Percentiles rank a stretch among this genome's conserved stretches.
Evolutionary conservation across 2,797 vertebrate genomes (phyloP).

Genomic region (Poecilia picta): DNA sequence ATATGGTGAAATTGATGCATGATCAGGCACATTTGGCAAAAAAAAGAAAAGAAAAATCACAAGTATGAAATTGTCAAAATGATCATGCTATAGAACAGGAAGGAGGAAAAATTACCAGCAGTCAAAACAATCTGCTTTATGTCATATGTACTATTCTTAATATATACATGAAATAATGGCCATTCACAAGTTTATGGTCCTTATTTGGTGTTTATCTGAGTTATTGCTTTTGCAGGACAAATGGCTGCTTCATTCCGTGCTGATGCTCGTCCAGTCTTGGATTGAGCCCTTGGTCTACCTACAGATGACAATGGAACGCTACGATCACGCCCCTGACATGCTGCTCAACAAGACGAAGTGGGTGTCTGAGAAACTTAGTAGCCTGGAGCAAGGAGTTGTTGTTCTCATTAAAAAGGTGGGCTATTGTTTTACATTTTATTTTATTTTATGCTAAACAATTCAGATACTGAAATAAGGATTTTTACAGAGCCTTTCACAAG

Average conservation of each 20-base stretch:
- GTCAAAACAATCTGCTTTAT: not conserved
- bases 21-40: not conserved
- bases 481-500: not conserved
- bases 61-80: not conserved
- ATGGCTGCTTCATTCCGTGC: constrained; percentile 80
- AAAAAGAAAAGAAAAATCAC: not conserved
- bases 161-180: not conserved
- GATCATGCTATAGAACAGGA: not conserved
- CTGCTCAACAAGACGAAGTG: constrained; percentile 83
- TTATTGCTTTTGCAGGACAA: constrained; percentile 66
- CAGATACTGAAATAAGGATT: not conserved
- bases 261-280: constrained; percentile 82
- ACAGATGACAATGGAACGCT: constrained; percentile 73
- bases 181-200: not conserved
- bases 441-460: not conserved
- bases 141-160: not conserved
- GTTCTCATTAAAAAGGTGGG: constrained; percentile 81
- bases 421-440: not conserved
- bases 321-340: constrained; percentile 70
- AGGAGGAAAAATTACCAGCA: not conserved
- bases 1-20: not conserved
- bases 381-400: constrained; percentile 80
- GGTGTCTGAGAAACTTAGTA: constrained; percentile 81
- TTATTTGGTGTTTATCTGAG: not conserved
- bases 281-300: constrained; percentile 78